Evolutionary conservation across 2,113 vertebrate species (phyloP).

Genomic region (Microcebus tavaratra): DNA sequence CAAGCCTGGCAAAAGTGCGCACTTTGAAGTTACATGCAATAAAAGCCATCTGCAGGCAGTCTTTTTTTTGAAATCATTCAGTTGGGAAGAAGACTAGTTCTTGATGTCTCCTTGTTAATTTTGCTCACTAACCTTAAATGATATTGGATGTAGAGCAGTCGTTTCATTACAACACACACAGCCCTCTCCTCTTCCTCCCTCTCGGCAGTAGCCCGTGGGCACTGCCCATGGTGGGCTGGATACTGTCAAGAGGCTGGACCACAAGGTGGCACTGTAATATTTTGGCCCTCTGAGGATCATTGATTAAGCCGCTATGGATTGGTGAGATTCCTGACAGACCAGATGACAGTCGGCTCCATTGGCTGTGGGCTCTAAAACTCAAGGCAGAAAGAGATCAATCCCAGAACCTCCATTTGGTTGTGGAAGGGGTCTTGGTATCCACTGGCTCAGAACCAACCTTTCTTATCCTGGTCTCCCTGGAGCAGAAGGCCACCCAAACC

Average conservation of each 20-base stretch:
- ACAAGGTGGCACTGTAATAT: neutral
- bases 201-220: neutral
- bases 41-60: neutral
- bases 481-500: neutral
- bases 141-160: neutral
- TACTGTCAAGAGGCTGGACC: neutral
- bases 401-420: neutral
- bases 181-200: neutral
- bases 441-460: neutral
- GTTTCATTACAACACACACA: neutral
- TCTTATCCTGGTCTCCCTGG: neutral
- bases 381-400: neutral
- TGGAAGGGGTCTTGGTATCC: neutral
- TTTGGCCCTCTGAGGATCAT: neutral
- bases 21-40: neutral
- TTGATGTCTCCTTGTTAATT: neutral
- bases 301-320: neutral
- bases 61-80: neutral
- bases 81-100: neutral
- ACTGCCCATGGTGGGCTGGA: neutral
- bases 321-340: neutral
- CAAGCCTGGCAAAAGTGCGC: neutral
- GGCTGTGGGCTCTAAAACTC: neutral
- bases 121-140: conserved; percentile 13
- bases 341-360: neutral